Percentiles rank a stretch among this genome's conserved stretches.
phyloP scores from a whole-genome alignment of 1,140 invertebrate species.

The Nephila pilipes region DNA sequence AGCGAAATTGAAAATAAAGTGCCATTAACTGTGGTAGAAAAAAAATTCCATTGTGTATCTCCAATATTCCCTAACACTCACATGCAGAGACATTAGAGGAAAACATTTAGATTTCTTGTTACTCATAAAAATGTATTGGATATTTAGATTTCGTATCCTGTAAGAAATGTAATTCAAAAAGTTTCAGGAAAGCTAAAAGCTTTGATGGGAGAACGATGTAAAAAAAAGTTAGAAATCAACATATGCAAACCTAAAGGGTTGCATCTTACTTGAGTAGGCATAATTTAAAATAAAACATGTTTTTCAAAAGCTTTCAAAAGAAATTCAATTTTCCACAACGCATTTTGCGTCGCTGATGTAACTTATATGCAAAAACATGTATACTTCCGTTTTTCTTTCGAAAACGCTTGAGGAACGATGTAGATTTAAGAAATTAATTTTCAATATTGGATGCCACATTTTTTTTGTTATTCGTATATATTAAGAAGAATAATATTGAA shows the following conservation, averaged over 20 bases:
- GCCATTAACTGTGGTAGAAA: slow-evolving; percentile 31
- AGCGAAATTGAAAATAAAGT: slow-evolving; percentile 44
- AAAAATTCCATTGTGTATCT: slow-evolving; percentile 5
- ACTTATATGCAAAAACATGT: slow-evolving; percentile 2
- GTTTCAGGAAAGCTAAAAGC: slow-evolving; percentile 12
- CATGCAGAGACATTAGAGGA: neutral
- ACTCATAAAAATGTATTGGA: slow-evolving; percentile 45
- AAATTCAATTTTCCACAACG: slow-evolving; percentile 41
- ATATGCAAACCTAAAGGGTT: slow-evolving; percentile 20
- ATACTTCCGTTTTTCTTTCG: neutral
- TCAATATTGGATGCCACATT: neutral
- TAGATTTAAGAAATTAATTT: neutral
- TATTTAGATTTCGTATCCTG: slow-evolving; percentile 31
- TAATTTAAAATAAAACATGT: slow-evolving; percentile 43
- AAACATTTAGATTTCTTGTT: slow-evolving; percentile 5
- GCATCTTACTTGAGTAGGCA: neutral
- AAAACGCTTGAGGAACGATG: neutral
- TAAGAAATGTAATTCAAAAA: slow-evolving; percentile 15
- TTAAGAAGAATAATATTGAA: too few species aligned
- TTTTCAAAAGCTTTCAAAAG: slow-evolving; percentile 40
- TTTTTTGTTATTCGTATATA: neutral
- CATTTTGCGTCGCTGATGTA: neutral
- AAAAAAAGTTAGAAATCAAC: neutral
- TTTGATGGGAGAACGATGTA: neutral
- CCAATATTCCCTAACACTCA: neutral